Base-by-base conservation (phyloP, 1,140 invertebrate genomes). In the Temnothorax nylanderi region DNA sequence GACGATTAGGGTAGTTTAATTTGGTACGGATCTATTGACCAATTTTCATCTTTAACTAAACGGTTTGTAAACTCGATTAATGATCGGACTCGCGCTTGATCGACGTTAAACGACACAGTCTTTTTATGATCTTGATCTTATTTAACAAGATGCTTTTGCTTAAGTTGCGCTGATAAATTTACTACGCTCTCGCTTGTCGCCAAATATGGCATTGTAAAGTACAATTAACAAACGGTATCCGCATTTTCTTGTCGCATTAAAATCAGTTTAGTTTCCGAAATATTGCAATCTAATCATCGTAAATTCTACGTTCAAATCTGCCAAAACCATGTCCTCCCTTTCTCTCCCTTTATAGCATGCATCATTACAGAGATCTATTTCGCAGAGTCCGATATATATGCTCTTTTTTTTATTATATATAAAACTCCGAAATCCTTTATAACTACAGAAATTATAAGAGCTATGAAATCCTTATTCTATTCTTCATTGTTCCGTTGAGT, bases 1-100 rank as follows among this genome's bases (percentile, higher is more conserved):
- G 81, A 89, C 82, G 80, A 78, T 71, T 89, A 84, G 65, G n/a
- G 10, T 87, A 67, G 85, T 86, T 91, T 81, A 54, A 78, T 77
- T 87, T 67, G 74, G 58, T 88, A 88, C 56, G 72, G 54, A 60
- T 74, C 32, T 41, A 26, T 80, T 34, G 56, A 47, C 7, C 47
- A 34, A 26, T 44, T 10, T 58, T 80, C 21, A n/a, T 82, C n/a
- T 71, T 44, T 32, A 56, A 71, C 64, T 64, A n/a, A 41, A 69
- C 41, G 78, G 34, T 72, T 87, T 90, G 10, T 71, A 62, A 26
- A 78, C 47, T 89, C 67, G 41, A 62, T 60, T 89, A 85, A 89
- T 16, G 44, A 76, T 67, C 11, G 34, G n/a, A 69, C 10, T 37
- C 47, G 62, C 34, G 62, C 64, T 67, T 67, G 16, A 26, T 80